A percentile compares a stretch with the other conserved stretches of the same genome.
Conservation (phyloP, 2,888 invertebrate species). For the Drosophila monieri region DNA sequence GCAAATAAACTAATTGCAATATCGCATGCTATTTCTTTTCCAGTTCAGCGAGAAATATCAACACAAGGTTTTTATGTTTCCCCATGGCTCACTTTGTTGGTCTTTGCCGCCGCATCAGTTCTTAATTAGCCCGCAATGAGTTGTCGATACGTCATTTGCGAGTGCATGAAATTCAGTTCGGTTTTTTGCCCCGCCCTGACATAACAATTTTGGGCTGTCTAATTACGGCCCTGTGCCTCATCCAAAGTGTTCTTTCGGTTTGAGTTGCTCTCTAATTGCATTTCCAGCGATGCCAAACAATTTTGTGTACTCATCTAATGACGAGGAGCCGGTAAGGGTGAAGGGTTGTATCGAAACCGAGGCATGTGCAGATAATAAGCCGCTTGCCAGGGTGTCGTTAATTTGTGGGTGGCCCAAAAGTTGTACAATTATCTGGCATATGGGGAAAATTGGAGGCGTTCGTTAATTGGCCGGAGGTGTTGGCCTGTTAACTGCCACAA, state of each 20-base stretch:
- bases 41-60: conserved; percentile 8
- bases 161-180: conserved; percentile 43
- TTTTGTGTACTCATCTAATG: conserved; percentile 57
- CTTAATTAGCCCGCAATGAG: conserved; percentile 74
- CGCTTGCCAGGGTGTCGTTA: conserved; percentile 57
- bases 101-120: conserved; percentile 56
- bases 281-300: conserved; percentile 55
- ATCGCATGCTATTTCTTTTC: conserved; percentile 34
- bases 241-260: conserved; percentile 25
- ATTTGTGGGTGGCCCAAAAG: conserved; percentile 55
- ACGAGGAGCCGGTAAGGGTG: conserved; percentile 8
- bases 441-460: conserved; percentile 62
- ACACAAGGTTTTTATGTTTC: conserved; percentile 31
- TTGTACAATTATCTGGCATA: conserved; percentile 60
- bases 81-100: conserved; percentile 32
- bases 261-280: conserved; percentile 62
- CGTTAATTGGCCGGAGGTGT: conserved; percentile 64
- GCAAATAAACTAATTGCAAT: conserved; percentile 18
- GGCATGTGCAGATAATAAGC: conserved; percentile 62
- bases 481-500: conserved; percentile 60
- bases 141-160: conserved; percentile 57
- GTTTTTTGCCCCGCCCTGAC: conserved; percentile 44
- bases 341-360: conserved; percentile 16
- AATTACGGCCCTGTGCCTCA: conserved; percentile 47
- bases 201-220: conserved; percentile 60